phyloP scores from a whole-genome alignment of 2,797 vertebrate genomes.

The Poeciliopsis turneri region DNA sequence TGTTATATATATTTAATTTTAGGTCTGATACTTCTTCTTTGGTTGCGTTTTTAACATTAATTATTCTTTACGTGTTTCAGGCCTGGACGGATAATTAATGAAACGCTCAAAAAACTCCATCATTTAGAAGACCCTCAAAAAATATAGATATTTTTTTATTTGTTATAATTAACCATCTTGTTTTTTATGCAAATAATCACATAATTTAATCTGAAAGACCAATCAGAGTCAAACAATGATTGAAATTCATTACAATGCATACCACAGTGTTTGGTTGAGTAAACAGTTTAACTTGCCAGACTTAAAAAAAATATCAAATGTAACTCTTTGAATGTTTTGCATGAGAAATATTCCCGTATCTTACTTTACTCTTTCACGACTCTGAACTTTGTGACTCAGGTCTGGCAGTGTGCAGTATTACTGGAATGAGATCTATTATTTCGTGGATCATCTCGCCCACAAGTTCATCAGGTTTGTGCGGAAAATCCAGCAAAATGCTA shows the following conservation, averaged over 20 bases:
- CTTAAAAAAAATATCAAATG: neutral
- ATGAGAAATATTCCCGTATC: neutral
- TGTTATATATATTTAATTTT: neutral
- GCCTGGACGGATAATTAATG: neutral
- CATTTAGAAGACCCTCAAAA: neutral
- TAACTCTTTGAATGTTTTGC: neutral
- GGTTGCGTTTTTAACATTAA: neutral
- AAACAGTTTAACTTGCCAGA: neutral
- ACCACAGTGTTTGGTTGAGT: neutral
- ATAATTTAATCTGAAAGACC: neutral
- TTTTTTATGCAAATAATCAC: neutral
- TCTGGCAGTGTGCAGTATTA: constrained; percentile 96
- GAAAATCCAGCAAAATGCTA: neutral
- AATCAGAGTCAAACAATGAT: neutral
- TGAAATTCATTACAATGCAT: neutral
- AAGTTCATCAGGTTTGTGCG: constrained; percentile 93
- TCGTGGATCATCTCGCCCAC: constrained; percentile 94
- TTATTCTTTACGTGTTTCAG: neutral
- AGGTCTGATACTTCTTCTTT: neutral
- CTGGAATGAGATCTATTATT: constrained; percentile 98
- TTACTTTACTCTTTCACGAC: neutral
- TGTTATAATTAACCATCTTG: neutral
- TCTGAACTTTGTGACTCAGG: constrained; percentile 67
- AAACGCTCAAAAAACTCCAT: neutral
- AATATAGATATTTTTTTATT: neutral